Base-by-base conservation (phyloP, 2,797 vertebrate genomes). In the Simalia tracyae region DNA sequence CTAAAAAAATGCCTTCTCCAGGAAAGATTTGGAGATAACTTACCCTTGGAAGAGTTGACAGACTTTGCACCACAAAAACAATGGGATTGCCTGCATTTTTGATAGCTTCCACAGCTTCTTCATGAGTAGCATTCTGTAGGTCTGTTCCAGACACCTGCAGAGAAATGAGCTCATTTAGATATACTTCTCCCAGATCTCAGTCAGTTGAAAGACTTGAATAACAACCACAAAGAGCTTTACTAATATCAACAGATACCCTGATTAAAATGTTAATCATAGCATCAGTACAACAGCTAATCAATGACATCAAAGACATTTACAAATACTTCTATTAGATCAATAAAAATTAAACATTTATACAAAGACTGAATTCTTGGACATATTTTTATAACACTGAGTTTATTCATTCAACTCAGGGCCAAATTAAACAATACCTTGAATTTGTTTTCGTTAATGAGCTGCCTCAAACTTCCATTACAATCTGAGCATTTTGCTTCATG, bases 61-160 rank as follows among this genome's bases (percentile, higher is more conserved):
- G 97, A 92, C 98, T 99, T 97, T 99, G 99, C 50, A 99, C 98
- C 1, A 99, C 95, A 84, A 99, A 99, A 94, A 99, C 97, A 0
- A 99, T 98, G 0, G 99, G 99, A 91, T 98, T 99, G 17, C 97
- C 97, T 0, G 98, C 98, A 0, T 98, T 98, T 97, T 98, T 99
- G 91, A 99, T 99, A 93, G 98, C 98, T 91, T 98, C 97, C 0
- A 99, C 99, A 0, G 99, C 99, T 95, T 99, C 99, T 56, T 98
- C 97, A 0, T 99, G 99, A 42, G 97, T 99, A 93, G 99, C 99
- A 0, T 97, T 98, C 90, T 97, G 98, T 2, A 99, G 96, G 95
- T 99, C 99, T 1, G 98, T 94, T 26, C 98, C 99, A 26, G 98
- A 98, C 87, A 99, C 99, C 99, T 98, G 59, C 50, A 96, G 95